Evolutionary conservation across 2,797 vertebrate species (phyloP), one percentile per base, ranked within the genome.

Genomic region (Coregonus suidteri): DNA sequence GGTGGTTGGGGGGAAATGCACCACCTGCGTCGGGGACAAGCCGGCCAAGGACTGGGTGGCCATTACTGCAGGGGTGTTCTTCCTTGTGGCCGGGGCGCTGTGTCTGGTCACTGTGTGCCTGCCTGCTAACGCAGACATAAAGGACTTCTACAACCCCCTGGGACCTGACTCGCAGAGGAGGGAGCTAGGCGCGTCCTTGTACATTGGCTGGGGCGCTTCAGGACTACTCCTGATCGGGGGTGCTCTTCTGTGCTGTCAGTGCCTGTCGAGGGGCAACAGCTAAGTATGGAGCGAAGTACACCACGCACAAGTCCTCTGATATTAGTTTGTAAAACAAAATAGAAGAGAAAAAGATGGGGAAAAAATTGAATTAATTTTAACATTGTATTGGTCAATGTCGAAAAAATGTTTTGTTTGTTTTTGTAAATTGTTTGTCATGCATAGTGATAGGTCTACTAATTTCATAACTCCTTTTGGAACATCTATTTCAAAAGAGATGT

Each of bases 141-240:
- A 89, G 70, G 91, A 95, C 85, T 95, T 95, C 87, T 94, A 94
- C 87, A 93, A 94, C 86, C 95, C 94, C 3, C 3, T 93, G 75
- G 77, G 93, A 3, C 81, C 86, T 0, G 93, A 95, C 18, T 73
- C 88, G 53, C 90, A 93, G 85, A 95, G 97, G 88, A 92, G 97
- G 35, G 97, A 97, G 86, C 91, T 98, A 80, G 97, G 97, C 0
- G 93, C 96, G 0, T 95, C 96, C 0, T 88, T 98, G 76, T 98
- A 97, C 16, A 79, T 96, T 9, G 97, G 97, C 87, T 98, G 97
- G 97, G 96, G 95, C 0, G 92, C 96, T 1, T 90, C 95, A 0
- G 95, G 92, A 0, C 91, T 98, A 3, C 88, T 97, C 77, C 78
- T 97, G 77, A 88, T 96, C 0, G 97, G 96, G 0, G 97, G 96